phyloP scores from a whole-genome alignment of 2,888 invertebrate genomes.

The Tupiocoris notatus region DNA sequence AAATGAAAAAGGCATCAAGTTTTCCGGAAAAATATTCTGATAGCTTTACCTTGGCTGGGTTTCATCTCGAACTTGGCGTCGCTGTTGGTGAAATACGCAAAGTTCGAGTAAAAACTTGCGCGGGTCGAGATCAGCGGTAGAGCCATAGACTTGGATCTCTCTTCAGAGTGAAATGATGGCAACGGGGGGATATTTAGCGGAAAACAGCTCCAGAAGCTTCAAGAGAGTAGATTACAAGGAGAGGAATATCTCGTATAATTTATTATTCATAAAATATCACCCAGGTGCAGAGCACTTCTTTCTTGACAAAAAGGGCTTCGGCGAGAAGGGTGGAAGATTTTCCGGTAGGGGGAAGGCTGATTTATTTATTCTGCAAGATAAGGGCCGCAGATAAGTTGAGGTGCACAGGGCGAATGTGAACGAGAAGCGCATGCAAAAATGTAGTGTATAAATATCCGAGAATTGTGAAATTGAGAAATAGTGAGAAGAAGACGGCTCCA shows the following conservation, averaged over 20 bases:
- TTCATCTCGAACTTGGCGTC: background rate
- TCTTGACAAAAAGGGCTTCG: background rate
- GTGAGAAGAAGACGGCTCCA: too few relatives aligned
- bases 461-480: too few relatives aligned
- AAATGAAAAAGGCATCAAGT: background rate
- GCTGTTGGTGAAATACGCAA: constrained; percentile 4
- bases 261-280: constrained; percentile 39
- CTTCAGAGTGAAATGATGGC: constrained; percentile 15
- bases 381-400: background rate
- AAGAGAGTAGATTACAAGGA: constrained; percentile 33
- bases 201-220: constrained; percentile 29
- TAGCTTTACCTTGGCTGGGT: background rate
- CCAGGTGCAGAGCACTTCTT: constrained; percentile 14
- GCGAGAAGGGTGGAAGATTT: background rate
- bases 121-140: constrained; percentile 5
- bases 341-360: constrained; percentile 12
- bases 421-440: background rate
- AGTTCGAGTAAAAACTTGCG: constrained; percentile 31
- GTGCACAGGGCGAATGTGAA: background rate
- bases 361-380: constrained; percentile 19
- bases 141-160: background rate
- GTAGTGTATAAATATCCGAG: too few relatives aligned
- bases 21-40: constrained; percentile 21
- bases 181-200: constrained; percentile 36
- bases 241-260: constrained; percentile 31